A percentile compares a stretch with the other conserved stretches of the same genome.
phyloP scores from a whole-genome alignment of 2,113 vertebrate species.

The Chrysemys picta region DNA sequence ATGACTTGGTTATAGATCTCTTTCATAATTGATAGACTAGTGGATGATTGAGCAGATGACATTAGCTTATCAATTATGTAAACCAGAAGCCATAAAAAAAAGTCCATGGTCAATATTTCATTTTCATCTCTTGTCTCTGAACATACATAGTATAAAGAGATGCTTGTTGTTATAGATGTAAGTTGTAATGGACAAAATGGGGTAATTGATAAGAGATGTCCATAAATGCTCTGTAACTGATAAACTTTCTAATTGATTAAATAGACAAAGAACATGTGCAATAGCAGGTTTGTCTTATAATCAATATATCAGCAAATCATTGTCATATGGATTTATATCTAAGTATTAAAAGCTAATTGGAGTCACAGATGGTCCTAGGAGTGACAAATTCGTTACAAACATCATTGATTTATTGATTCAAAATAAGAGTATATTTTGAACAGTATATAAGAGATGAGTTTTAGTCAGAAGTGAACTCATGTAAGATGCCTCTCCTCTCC shows the following conservation, averaged over 20 bases:
- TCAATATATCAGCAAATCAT: neutral
- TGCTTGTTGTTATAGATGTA: neutral
- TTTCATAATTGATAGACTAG: too few relatives aligned
- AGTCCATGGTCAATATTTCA: neutral
- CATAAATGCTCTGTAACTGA: neutral
- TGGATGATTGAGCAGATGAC: neutral
- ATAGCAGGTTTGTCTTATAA: neutral
- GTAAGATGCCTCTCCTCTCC: too few relatives aligned
- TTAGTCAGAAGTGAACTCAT: too few relatives aligned
- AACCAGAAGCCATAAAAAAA: neutral
- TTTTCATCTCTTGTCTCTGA: neutral
- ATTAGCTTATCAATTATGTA: neutral
- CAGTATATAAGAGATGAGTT: too few relatives aligned
- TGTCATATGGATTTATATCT: too few relatives aligned
- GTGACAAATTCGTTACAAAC: too few relatives aligned
- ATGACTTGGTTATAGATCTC: too few relatives aligned
- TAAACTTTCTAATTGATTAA: neutral
- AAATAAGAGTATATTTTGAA: too few relatives aligned
- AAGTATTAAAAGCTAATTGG: too few relatives aligned
- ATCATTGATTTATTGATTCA: too few relatives aligned
- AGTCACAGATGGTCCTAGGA: too few relatives aligned
- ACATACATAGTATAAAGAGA: neutral
- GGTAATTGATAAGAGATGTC: neutral
- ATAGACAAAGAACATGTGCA: neutral
- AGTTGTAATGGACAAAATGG: neutral